These are phyloP conservation scores for Phalacrocorax carbo DNA, from an alignment of 2,113 vertebrate species.

Conservation along the genomic window DNA sequence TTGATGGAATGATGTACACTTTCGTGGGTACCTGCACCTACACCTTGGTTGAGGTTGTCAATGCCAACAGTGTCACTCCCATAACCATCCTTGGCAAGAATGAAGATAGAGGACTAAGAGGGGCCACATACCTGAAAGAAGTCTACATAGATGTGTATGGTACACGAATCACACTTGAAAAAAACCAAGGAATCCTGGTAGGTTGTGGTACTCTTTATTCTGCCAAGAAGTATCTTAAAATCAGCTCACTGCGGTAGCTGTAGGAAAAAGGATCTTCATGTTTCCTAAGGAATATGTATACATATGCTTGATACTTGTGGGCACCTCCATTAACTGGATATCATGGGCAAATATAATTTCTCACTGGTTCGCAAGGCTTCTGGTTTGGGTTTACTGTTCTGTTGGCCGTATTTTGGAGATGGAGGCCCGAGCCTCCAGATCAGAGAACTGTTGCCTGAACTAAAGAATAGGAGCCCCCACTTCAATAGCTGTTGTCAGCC, in stretches of 20 bases:
- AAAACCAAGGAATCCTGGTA: conserved; percentile 81
- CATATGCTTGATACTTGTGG: not conserved
- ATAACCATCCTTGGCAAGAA: conserved; percentile 87
- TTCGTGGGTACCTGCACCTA: conserved; percentile 93
- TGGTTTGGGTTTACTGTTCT: not conserved
- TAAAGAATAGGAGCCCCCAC: not conserved
- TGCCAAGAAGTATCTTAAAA: not conserved
- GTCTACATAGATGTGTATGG: conserved; percentile 78
- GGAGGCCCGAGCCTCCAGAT: not conserved
- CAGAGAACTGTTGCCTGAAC: not conserved
- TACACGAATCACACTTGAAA: conserved; percentile 80
- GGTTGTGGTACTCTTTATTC: not conserved
- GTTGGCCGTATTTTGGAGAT: not conserved
- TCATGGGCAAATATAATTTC: not conserved
- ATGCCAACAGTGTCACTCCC: conserved; percentile 71
- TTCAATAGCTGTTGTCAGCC: not conserved
- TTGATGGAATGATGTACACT: conserved; percentile 85
- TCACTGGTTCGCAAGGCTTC: not conserved
- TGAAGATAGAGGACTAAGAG: conserved; percentile 83
- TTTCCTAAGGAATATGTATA: not conserved
- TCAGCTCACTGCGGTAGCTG: not conserved
- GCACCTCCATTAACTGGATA: not conserved
- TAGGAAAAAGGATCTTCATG: not conserved
- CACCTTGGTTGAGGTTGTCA: conserved; percentile 81
- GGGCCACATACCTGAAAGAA: conserved; percentile 84